A percentile compares a stretch with the other conserved stretches of the same genome.
Conservation (phyloP, 2,113 vertebrate genomes). For the Carollia perspicillata region DNA sequence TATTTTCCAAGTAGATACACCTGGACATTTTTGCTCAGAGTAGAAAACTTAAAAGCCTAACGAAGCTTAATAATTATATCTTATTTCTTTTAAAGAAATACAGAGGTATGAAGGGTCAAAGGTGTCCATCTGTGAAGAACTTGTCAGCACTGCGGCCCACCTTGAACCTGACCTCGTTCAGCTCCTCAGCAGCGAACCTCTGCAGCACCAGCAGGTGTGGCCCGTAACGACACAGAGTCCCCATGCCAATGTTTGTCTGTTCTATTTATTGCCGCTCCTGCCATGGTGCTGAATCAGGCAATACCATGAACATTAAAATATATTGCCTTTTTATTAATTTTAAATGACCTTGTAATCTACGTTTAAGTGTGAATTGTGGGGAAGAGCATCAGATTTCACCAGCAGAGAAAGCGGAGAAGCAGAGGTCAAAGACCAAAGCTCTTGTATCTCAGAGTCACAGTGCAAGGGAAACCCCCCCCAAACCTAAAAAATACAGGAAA, state of each 20-base stretch:
- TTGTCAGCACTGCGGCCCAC: slow-evolving; percentile 89
- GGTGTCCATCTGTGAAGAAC: slow-evolving; percentile 83
- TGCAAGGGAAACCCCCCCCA: neutral
- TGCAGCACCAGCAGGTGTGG: slow-evolving; percentile 81
- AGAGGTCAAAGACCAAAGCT: slow-evolving; percentile 31
- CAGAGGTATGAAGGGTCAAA: slow-evolving; percentile 50
- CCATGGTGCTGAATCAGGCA: slow-evolving; percentile 68
- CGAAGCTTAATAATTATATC: slow-evolving; percentile 42
- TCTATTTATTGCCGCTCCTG: slow-evolving; percentile 77
- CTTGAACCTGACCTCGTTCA: slow-evolving; percentile 85
- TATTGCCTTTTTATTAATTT: slow-evolving; percentile 81
- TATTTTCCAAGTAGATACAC: slow-evolving; percentile 22
- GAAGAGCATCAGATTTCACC: slow-evolving; percentile 77
- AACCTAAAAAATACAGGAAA: slow-evolving; percentile 54
- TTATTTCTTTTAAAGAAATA: slow-evolving; percentile 43
- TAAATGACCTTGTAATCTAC: slow-evolving; percentile 81
- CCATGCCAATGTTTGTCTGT: slow-evolving; percentile 68
- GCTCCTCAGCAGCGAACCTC: slow-evolving; percentile 86
- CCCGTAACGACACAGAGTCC: slow-evolving; percentile 78
- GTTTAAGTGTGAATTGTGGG: slow-evolving; percentile 77
- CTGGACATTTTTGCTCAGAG: slow-evolving; percentile 15
- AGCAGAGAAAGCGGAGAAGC: slow-evolving; percentile 49
- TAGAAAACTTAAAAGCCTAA: slow-evolving; percentile 39
- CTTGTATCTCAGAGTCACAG: slow-evolving; percentile 56
- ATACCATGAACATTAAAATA: slow-evolving; percentile 77